phyloP scores from a whole-genome alignment of 1,140 invertebrate species.

The Chlorops oryzae region DNA sequence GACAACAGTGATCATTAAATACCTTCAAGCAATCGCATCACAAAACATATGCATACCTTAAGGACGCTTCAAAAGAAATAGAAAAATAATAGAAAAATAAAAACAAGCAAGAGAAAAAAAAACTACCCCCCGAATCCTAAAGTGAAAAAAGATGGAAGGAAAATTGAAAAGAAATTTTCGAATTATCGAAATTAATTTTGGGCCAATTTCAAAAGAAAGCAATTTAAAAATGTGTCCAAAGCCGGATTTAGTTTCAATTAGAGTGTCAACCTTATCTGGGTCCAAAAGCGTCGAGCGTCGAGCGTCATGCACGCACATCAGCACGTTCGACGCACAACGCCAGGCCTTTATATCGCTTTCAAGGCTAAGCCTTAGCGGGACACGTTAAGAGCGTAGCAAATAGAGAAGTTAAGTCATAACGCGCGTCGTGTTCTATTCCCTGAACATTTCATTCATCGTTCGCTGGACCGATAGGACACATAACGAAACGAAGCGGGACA shows the following conservation, averaged over 20 bases:
- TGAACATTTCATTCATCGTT: no score
- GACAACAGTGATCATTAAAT: no score
- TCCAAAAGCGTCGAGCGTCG: neutral
- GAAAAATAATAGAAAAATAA: no score
- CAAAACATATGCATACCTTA: no score
- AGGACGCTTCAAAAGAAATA: no score
- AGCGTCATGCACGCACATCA: neutral
- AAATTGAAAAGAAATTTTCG: neutral
- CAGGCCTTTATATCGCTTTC: conserved; percentile 5
- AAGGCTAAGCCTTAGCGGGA: no score
- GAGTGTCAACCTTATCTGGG: conserved; percentile 8
- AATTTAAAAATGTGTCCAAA: conserved; percentile 7
- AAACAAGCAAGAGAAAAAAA: neutral
- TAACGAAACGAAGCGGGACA: neutral
- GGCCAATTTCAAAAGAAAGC: neutral
- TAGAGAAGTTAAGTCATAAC: no score
- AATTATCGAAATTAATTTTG: no score
- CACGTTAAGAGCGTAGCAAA: no score
- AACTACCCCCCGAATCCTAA: neutral
- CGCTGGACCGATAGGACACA: neutral
- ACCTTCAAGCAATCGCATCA: no score
- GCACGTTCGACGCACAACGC: neutral
- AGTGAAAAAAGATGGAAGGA: neutral
- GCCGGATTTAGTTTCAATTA: conserved; percentile 16
- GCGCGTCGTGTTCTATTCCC: no score